Conservation (phyloP, 2,888 invertebrate species). For the Petrophora chlorosata region DNA sequence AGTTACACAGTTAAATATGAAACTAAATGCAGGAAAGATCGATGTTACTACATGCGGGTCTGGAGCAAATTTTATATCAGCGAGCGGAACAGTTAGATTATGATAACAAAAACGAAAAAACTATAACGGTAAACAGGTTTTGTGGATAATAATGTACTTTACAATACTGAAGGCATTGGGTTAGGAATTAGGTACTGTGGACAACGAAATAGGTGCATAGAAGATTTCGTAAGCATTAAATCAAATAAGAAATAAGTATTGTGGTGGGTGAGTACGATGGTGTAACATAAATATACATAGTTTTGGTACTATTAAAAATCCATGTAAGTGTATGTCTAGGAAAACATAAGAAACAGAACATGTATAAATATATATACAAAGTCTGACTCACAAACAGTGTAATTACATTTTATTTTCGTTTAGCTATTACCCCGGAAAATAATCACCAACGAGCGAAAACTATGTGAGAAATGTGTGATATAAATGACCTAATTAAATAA, state of each 20-base stretch:
- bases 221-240: too few species aligned
- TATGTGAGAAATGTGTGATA: conserved; percentile 59
- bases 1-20: conserved; percentile 52
- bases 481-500: conserved; percentile 66
- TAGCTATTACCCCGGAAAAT: conserved; percentile 40
- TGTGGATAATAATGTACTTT: too few species aligned
- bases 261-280: too few species aligned
- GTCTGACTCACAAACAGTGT: conserved; percentile 1
- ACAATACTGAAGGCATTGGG: too few species aligned
- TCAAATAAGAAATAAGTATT: too few species aligned
- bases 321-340: too few species aligned
- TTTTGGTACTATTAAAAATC: too few species aligned
- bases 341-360: not conserved
- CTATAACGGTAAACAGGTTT: too few species aligned
- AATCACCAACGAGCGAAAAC: conserved; percentile 38
- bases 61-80: conserved; percentile 44
- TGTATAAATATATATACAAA: not conserved
- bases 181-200: too few species aligned
- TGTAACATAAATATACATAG: too few species aligned
- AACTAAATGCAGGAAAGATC: conserved; percentile 47
- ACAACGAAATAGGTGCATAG: too few species aligned
- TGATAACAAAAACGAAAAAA: conserved; percentile 6
- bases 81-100: conserved; percentile 31
- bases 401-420: conserved; percentile 31
- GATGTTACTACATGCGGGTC: conserved; percentile 65